A percentile compares a stretch with the other conserved stretches of the same genome.
phyloP scores from a whole-genome alignment of 92 coral and sea anemone species.

The Metridium senile region DNA sequence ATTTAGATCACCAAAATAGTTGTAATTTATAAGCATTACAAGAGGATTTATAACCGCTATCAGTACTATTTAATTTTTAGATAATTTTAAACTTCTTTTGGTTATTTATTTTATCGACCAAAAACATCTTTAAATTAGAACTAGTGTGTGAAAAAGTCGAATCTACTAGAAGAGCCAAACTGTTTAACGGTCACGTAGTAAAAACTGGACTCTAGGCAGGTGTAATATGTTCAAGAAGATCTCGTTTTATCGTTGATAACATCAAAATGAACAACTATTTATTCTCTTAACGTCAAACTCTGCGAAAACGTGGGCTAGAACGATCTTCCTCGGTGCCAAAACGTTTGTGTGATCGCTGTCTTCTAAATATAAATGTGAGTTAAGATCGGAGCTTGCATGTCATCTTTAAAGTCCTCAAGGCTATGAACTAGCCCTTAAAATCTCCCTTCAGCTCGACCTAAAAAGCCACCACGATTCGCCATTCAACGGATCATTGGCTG shows the following conservation, averaged over 20 bases:
- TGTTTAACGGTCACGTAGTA: slow-evolving; percentile 44
- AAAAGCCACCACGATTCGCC: slow-evolving; percentile 21
- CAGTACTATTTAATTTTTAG: not conserved
- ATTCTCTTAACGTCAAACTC: slow-evolving; percentile 28
- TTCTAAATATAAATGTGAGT: slow-evolving; percentile 1
- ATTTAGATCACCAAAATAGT: slow-evolving; percentile 7
- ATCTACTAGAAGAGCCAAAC: slow-evolving; percentile 2
- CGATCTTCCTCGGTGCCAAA: slow-evolving; percentile 25
- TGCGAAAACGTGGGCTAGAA: slow-evolving; percentile 40
- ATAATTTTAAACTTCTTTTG: not conserved
- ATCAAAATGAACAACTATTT: slow-evolving; percentile 57
- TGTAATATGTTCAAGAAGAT: slow-evolving; percentile 6
- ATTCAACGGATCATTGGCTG: slow-evolving; percentile 36
- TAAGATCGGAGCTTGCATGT: not conserved
- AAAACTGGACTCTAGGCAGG: not conserved
- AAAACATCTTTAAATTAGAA: not conserved
- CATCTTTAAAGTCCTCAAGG: slow-evolving; percentile 24
- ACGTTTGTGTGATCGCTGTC: slow-evolving; percentile 3
- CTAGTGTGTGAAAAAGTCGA: slow-evolving; percentile 1
- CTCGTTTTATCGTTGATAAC: slow-evolving; percentile 39
- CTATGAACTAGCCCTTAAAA: slow-evolving; percentile 8
- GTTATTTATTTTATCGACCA: not conserved
- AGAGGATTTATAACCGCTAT: not conserved
- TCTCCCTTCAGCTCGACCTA: not conserved
- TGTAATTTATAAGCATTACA: not conserved